Evolutionary conservation across 2,113 vertebrate genomes (phyloP).

Genomic region (Upupa epops): DNA sequence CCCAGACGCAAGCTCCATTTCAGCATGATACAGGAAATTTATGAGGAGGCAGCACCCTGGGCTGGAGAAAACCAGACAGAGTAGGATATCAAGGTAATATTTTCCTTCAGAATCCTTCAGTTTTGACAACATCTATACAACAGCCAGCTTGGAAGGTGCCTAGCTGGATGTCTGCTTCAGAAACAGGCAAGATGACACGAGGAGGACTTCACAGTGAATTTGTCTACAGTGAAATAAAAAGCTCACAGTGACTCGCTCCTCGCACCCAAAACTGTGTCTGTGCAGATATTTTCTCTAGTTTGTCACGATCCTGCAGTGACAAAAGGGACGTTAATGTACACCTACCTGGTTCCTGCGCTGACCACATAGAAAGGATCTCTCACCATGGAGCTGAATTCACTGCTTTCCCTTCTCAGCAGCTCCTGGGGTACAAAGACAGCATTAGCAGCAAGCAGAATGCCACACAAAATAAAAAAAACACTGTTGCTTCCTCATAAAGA

Average conservation of each 20-base stretch:
- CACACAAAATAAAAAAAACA: background rate
- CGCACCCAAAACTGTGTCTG: background rate
- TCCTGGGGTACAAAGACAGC: conserved; percentile 74
- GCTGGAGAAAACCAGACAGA: background rate
- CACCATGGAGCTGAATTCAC: conserved; percentile 55
- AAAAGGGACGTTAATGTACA: background rate
- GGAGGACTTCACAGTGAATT: background rate
- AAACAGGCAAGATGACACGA: background rate
- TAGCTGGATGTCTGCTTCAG: background rate
- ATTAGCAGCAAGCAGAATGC: background rate
- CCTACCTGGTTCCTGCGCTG: conserved; percentile 76
- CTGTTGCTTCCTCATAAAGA: background rate
- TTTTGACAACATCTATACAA: background rate
- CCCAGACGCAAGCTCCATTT: background rate
- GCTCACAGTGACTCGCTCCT: background rate
- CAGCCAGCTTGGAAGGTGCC: background rate
- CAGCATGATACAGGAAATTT: background rate
- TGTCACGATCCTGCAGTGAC: background rate
- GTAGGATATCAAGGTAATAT: background rate
- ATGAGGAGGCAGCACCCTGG: background rate
- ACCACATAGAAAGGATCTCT: conserved; percentile 60
- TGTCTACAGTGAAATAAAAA: background rate
- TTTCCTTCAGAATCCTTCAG: background rate
- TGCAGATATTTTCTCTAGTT: background rate
- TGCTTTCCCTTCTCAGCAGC: conserved; percentile 66